These are phyloP conservation scores for Otolemur garnettii DNA, from an alignment of 2,113 vertebrate species.

Conservation along the genomic window DNA sequence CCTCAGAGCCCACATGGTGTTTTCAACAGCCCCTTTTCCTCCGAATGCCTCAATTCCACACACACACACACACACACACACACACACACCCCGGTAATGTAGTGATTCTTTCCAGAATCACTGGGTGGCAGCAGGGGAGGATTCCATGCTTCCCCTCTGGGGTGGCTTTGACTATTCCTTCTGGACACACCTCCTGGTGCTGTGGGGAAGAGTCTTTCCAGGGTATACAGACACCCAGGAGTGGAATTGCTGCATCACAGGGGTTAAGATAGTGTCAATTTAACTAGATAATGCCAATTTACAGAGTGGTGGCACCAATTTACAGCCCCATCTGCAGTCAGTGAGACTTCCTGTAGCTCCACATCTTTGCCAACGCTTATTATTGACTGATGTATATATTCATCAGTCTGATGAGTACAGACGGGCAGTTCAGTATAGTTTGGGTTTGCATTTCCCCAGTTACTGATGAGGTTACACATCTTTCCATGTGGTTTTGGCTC, in stretches of 20 bases:
- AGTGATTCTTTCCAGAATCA: not conserved
- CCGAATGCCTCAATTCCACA: not conserved
- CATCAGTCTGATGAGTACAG: not conserved
- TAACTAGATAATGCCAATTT: not conserved
- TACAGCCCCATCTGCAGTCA: no score
- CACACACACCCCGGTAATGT: not conserved
- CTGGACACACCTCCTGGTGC: not conserved
- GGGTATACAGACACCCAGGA: not conserved
- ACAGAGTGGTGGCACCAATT: not conserved
- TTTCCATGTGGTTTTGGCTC: not conserved
- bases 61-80: no score
- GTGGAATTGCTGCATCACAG: not conserved
- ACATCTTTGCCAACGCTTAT: not conserved
- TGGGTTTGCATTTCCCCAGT: not conserved
- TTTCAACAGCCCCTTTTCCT: not conserved
- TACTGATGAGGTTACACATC: not conserved
- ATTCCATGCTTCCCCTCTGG: not conserved
- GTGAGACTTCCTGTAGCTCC: accelerated
- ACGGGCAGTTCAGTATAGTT: not conserved
- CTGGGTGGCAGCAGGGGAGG: not conserved
- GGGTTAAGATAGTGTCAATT: no score
- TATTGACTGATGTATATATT: not conserved
- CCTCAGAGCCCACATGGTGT: not conserved
- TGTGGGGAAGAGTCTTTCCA: not conserved
- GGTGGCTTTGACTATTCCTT: not conserved